Conservation (phyloP, 2,888 invertebrate genomes). For the Homarus gammarus region DNA sequence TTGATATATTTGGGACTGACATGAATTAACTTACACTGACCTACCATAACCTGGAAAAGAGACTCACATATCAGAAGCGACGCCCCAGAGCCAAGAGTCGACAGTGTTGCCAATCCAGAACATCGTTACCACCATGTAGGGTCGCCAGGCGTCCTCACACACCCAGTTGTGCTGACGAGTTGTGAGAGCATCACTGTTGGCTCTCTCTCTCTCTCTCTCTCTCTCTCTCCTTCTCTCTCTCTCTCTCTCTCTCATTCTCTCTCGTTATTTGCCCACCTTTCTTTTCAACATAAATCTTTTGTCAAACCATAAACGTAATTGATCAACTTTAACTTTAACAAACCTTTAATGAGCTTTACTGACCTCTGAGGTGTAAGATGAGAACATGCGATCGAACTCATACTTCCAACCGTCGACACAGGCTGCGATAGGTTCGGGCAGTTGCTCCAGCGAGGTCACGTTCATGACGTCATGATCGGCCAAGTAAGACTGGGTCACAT, state of each 20-base stretch:
- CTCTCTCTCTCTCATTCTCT: too few relatives aligned
- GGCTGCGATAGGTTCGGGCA: neutral
- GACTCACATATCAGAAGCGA: constrained; percentile 76
- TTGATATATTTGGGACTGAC: neutral
- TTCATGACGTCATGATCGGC: constrained; percentile 3
- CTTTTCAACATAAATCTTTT: neutral
- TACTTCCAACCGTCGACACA: constrained; percentile 60
- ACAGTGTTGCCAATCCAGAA: constrained; percentile 77
- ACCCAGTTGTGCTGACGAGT: constrained; percentile 77
- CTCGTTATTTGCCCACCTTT: too few relatives aligned
- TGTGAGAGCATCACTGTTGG: too few relatives aligned
- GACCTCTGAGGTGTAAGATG: constrained; percentile 69
- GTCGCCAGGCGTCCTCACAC: constrained; percentile 77
- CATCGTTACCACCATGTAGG: constrained; percentile 76
- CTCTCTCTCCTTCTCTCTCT: too few relatives aligned
- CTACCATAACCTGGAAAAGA: too few relatives aligned
- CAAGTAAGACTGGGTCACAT: neutral
- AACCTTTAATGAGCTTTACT: neutral
- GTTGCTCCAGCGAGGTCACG: constrained; percentile 14
- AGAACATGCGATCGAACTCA: constrained; percentile 61
- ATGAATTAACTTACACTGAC: neutral
- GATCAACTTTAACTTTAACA: neutral
- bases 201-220: too few relatives aligned
- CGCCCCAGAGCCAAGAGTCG: constrained; percentile 77
- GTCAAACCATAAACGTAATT: neutral